Conservation (phyloP, 2,888 invertebrate species). For the Caprella mutica region DNA sequence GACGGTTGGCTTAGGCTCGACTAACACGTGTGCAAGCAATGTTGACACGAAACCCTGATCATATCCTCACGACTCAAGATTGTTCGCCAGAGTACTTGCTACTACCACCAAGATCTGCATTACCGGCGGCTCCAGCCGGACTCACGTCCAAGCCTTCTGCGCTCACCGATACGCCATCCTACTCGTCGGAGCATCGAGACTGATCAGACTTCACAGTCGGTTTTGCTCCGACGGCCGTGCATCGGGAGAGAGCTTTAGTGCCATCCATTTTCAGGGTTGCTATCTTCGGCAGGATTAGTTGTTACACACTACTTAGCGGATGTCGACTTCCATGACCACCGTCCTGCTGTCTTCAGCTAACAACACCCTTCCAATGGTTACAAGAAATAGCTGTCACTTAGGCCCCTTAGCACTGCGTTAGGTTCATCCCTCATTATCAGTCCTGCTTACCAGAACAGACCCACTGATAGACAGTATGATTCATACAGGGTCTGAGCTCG, state of each 20-base stretch:
- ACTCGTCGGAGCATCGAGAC: constrained; percentile 49
- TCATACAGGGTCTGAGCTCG: no score
- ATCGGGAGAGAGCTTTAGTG: constrained; percentile 44
- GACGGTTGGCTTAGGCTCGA: constrained; percentile 18
- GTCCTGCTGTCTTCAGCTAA: constrained; percentile 35
- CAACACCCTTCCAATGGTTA: constrained; percentile 42
- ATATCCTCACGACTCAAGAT: constrained; percentile 43
- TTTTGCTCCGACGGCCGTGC: constrained; percentile 39
- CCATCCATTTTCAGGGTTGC: constrained; percentile 8
- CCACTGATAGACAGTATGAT: no score
- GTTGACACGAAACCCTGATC: constrained; percentile 23
- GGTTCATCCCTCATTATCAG: constrained; percentile 68
- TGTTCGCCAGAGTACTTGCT: constrained; percentile 58
- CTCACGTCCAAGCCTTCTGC: constrained; percentile 51
- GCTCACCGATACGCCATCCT: constrained; percentile 48
- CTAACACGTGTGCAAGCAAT: constrained; percentile 20
- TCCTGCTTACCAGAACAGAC: constrained; percentile 67
- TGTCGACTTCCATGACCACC: constrained; percentile 62
- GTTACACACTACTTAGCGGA: constrained; percentile 53
- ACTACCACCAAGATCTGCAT: constrained; percentile 57
- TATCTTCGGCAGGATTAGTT: constrained; percentile 49
- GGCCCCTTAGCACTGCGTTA: constrained; percentile 59
- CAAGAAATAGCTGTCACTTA: constrained; percentile 51
- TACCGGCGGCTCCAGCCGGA: constrained; percentile 44
- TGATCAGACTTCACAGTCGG: constrained; percentile 36